phyloP scores from a whole-genome alignment of 2,113 vertebrate species.

The Prunella himalayana region DNA sequence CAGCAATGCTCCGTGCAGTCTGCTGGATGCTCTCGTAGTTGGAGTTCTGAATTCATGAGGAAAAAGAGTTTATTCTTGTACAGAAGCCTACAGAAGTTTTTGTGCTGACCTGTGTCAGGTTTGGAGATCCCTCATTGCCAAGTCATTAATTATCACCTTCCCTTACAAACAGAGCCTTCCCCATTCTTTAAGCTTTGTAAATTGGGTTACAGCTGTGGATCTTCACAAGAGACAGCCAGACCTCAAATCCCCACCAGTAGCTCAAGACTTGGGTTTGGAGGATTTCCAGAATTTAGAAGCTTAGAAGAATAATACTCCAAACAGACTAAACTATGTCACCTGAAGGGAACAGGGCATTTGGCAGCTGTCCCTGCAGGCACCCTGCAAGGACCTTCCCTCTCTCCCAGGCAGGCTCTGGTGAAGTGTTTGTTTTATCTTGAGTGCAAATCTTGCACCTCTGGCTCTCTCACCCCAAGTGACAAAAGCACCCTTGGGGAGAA shows the following conservation, averaged over 20 bases:
- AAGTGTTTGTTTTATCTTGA: not conserved
- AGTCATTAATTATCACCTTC: not conserved
- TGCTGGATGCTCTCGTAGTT: conserved; percentile 97
- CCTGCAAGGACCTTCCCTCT: not conserved
- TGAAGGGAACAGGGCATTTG: not conserved
- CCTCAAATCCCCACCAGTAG: not conserved
- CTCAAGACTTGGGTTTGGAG: not conserved
- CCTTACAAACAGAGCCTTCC: not conserved
- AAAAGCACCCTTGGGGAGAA: not conserved
- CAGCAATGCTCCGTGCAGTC: conserved; percentile 94
- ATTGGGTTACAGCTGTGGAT: not conserved
- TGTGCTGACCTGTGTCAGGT: accelerated
- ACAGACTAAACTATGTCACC: not conserved
- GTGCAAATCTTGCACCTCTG: not conserved
- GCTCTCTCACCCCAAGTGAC: not conserved
- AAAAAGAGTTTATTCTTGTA: not conserved
- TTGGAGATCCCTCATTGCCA: too few relatives aligned
- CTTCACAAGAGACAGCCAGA: not conserved
- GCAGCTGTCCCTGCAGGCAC: not conserved
- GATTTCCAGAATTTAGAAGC: not conserved
- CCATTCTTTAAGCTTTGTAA: not conserved
- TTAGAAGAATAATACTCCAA: not conserved
- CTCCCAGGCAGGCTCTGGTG: not conserved
- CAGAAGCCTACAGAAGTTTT: not conserved
- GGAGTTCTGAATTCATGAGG: conserved; percentile 75